Evolutionary conservation across 2,113 vertebrate genomes (phyloP), one percentile per base, ranked within the genome.

Genomic region (Onychostoma macrolepis): DNA sequence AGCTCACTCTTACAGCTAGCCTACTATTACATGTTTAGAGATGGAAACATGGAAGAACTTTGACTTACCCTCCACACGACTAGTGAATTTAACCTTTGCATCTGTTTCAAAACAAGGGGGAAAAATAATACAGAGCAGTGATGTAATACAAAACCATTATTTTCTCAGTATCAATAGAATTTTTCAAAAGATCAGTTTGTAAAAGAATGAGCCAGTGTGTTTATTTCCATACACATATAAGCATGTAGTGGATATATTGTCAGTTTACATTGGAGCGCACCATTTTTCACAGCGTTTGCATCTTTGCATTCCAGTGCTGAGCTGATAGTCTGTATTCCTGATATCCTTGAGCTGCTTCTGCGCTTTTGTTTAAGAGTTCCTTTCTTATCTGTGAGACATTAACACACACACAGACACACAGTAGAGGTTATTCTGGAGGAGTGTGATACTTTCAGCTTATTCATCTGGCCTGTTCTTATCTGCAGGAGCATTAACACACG

Each of bases 31-130:
- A 77, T 50, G 13, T 28, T 9, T 30, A 30, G 26, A 30, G 13
- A 10, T 19, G 43, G n/a, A 77, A 30, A 8, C 4, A 36, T 41
- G 6, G 36, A 24, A 33, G 36, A 53, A 69, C 2, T 7, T 24
- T 10, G 4, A 88, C 90, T 6, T 90, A 95, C 94, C 94, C 90
- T 93, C 92, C 1, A 94, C 93, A 89, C 92, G 92, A 74, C 82
- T 91, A 24, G 76, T 80, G 77, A 93, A 91, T 84, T 84, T 92
- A 58, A 90, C 91, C 48, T 92, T 93, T 19, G 81, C 24, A 6
- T 90, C 90, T 26, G 30, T 86, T 65, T 72, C 26, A 90, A 88
- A 78, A 72, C 67, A 72, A 30, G 67, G 83, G 19, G 28, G 41
- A 5, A 36, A 7, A 65, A 2, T 28, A 74, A 77, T 28, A 58